Evolutionary conservation across 2,888 invertebrate species (phyloP).

Genomic region (Spodoptera littoralis): DNA sequence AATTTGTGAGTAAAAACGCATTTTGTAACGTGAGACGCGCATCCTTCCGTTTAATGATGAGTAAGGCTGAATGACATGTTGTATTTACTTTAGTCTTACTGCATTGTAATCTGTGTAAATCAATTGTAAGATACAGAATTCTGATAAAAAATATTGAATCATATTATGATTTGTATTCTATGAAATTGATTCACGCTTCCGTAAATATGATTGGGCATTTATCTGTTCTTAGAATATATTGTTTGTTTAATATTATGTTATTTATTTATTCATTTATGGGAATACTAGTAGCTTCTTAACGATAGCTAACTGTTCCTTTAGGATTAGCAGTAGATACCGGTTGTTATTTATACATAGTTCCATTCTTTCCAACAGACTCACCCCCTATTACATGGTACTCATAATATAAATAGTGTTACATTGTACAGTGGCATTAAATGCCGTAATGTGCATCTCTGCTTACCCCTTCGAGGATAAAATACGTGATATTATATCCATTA

Average conservation of each 20-base stretch:
- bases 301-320: no score
- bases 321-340: no score
- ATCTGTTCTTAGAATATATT: constrained; percentile 8
- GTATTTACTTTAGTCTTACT: constrained; percentile 8
- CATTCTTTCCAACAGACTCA: no score
- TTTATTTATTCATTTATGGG: neutral
- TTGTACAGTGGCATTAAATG: no score
- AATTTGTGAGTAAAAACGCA: constrained; percentile 51
- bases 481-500: no score
- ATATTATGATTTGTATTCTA: constrained; percentile 11
- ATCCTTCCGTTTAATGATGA: constrained; percentile 63
- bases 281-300: no score
- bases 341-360: no score
- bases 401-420: no score
- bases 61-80: constrained; percentile 45
- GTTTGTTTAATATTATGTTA: constrained; percentile 5
- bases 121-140: neutral
- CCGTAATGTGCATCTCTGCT: no score
- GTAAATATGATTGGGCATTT: constrained; percentile 20
- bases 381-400: no score
- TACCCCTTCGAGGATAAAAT: no score
- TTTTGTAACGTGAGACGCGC: constrained; percentile 47
- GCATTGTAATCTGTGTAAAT: constrained; percentile 1
- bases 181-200: constrained; percentile 24
- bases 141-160: constrained; percentile 8